Evolutionary conservation across 2,888 invertebrate genomes (phyloP), one percentile per base, ranked within the genome.

Genomic region (Oligia latruncula): DNA sequence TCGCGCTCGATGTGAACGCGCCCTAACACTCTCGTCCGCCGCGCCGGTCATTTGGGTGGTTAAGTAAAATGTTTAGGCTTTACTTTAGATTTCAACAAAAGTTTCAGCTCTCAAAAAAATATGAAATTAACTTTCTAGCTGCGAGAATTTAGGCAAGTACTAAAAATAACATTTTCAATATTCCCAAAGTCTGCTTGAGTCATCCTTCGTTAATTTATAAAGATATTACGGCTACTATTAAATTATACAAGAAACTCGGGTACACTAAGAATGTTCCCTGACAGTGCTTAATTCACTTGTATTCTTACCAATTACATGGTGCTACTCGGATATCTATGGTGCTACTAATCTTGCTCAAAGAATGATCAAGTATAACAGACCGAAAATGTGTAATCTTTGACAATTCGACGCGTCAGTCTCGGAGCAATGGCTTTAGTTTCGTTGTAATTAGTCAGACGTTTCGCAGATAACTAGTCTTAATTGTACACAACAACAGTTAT

Each of bases 361-460:
- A 11, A 77, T 71, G 11, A 75, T 75, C n/a, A 52, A 70, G 58
- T 77, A 20, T 75, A 72, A 70, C 52, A 78, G 20, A 70, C 49
- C 58, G 64, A 58, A 58, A 72, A 73, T 68, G 68, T 71, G 66
- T 79, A 71, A 78, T 86, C 66, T 83, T 82, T 74, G 73, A 72
- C 71, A 84, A 84, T 82, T 78, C 43, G 43, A 72, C 76, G 60
- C 78, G 73, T 74, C 58, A 73, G 77, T 78, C 71, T 70, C 70
- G 8, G 58, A 76, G 58, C 70, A 64, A 78, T 80, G 82, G 64
- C 82, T 86, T 80, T 62, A 58, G 71, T 86, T 81, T 80, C 46
- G n/a, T 78, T 77, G 49, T 82, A 84, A 87, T 87, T 88, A 84
- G 66, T 75, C 46, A 64, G 72, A 52, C 74, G 71, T 77, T 77